Evolutionary conservation across 2,113 vertebrate species (phyloP).

Genomic region (Galbula dea): DNA sequence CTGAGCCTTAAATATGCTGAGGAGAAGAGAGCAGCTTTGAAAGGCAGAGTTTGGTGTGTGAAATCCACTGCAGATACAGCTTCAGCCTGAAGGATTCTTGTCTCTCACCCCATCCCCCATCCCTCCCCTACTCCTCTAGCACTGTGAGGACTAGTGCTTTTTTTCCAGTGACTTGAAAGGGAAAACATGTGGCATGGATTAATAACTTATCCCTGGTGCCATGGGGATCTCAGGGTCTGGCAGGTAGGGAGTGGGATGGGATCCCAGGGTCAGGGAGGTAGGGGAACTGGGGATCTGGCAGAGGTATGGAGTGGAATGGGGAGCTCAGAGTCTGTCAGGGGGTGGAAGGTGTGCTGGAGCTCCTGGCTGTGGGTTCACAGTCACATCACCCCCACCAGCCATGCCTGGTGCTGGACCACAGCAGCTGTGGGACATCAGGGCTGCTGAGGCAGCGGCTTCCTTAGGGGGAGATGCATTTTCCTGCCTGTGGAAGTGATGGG

Average conservation of each 20-base stretch:
- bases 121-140: neutral
- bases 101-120: neutral
- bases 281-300: too few species aligned
- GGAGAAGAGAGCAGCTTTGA: neutral
- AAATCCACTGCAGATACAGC: neutral
- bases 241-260: neutral
- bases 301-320: too few species aligned
- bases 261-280: too few species aligned
- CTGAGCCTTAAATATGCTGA: neutral
- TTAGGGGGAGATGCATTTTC: neutral
- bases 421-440: neutral
- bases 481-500: neutral
- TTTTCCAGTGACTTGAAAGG: neutral
- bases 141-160: neutral
- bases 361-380: neutral
- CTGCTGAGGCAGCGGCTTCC: rapidly evolving
- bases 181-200: neutral
- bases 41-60: neutral
- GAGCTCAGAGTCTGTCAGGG: neutral
- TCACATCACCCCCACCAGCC: neutral
- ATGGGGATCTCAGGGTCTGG: neutral
- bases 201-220: neutral
- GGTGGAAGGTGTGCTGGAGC: neutral
- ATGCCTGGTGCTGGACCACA: neutral
- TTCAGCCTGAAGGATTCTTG: neutral